phyloP scores from a whole-genome alignment of 2,113 vertebrate species.

The Orcinus orca region DNA sequence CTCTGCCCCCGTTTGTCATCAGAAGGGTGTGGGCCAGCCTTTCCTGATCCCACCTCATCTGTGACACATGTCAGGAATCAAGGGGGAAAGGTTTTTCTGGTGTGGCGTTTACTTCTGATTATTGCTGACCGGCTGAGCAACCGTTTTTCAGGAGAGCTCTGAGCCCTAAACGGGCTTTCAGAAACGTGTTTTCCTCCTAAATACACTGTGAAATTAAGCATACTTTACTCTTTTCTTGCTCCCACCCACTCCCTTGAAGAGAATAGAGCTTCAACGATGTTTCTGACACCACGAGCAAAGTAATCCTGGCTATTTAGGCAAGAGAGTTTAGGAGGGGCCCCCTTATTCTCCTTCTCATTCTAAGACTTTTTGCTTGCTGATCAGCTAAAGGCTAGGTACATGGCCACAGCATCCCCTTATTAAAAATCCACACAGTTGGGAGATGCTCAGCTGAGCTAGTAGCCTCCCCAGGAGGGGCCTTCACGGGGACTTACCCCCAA shows the following conservation, averaged over 20 bases:
- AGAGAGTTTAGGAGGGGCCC: background rate
- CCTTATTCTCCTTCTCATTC: background rate
- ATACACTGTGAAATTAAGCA: background rate
- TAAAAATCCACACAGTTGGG: background rate
- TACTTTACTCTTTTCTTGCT: background rate
- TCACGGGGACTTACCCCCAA: background rate
- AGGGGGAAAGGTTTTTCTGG: background rate
- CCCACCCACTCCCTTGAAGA: background rate
- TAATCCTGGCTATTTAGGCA: background rate
- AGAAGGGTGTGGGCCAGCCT: background rate
- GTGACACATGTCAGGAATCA: background rate
- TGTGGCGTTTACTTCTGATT: slow-evolving; percentile 17
- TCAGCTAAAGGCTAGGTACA: background rate
- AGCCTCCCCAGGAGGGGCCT: background rate
- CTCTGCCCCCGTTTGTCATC: background rate
- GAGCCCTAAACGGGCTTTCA: background rate
- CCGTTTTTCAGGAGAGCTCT: background rate
- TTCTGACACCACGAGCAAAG: background rate
- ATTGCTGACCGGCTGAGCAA: background rate
- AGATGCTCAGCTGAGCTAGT: background rate
- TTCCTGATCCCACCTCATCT: background rate
- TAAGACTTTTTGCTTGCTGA: background rate
- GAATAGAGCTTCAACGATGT: background rate
- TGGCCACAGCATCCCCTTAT: too few species aligned
- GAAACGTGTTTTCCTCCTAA: background rate